Base-by-base conservation (phyloP, 2,888 invertebrate species). In the Patella caerulea region DNA sequence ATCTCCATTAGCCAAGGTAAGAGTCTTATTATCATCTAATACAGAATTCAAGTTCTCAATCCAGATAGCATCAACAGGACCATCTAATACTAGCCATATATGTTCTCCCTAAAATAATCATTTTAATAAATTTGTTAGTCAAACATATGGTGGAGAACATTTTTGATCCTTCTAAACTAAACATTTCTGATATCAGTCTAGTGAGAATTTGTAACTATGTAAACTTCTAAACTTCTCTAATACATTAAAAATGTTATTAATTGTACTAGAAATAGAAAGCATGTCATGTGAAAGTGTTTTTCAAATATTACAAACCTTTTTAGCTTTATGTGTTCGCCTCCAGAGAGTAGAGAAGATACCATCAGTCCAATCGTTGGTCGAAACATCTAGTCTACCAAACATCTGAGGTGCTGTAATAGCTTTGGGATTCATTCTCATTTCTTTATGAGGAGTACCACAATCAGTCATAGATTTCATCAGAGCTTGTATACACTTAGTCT, bases 361-460 rank as follows among this genome's bases (percentile, higher is more conserved):
- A 91, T 98, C 98, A 0, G 98, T 98, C 98, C 98, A 98, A 89
- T 98, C 98, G 90, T 98, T 98, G 2, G 98, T 98, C 1, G 98
- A 98, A 0, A 98, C 98, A 90, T 98, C 98, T 45, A 98, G 93
- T 55, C 97, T 94, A 0, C 98, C 98, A 90, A 98, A 98, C 98
- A 98, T 98, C 93, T 98, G 98, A 0, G 98, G 95, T 0, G 98
- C 97, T 19, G 98, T 97, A 88, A 98, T 98, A 24, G 98, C 96
- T 93, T 98, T 98, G 0, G 98, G 98, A 92, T 98, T 98, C 98
- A 98, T 98, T 84, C 98, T 93, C 97, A 98, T 97, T 93, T 98
- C 98, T 85, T 96, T 95, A 92, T 98, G 98, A 11, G 93, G 93
- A 69, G 95, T 94, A 71, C 97, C 98, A 90, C 95, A 95, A 86